Evolutionary conservation across 2,797 vertebrate species (phyloP), one percentile per base, ranked within the genome.

Genomic region (Cygnus olor): DNA sequence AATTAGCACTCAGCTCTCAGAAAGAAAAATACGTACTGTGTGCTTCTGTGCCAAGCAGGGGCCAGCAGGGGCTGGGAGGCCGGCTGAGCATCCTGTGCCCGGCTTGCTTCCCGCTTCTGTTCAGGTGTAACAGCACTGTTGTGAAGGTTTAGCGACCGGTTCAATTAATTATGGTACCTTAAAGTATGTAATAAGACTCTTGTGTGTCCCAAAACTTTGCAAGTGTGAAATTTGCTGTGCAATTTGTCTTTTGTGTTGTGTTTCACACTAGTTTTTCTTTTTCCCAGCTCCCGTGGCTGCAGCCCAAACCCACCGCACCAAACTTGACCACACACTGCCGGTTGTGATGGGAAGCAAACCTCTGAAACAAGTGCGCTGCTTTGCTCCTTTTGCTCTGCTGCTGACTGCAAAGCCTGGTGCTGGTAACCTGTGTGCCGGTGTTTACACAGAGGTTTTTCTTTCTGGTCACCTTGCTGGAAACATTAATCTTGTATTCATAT

Each of bases 241-340:
- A 0, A 5, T 6, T 51, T 2, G 2, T 14, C 21, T 7, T 3
- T 30, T 42, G 24, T 1, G 11, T 3, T 25, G 19, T 0, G 3
- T n/a, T 57, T n/a, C 9, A 24, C n/a, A 3, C 36, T 13, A 0
- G 15, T 36, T 47, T 15, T 44, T 36, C 21, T 27, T 47, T 71
- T 27, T 16, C 36, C 56, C 13, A 4, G 30, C 54, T 22, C 27
- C 68, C 0, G 5, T 4, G 25, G 40, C 30, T 42, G 42, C 40
- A 22, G 15, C 73, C 32, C 58, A 14, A 17, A 7, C 6, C 36
- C 15, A 4, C 6, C 3, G 34, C 20, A 1, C 18, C 2, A 28
- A n/a, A 27, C 22, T 49, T 0, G 27, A 2, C 32, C 10, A 10
- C 14, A 1, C 21, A 32, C 32, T n/a, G 36, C 32, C 0, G 1